A percentile compares a stretch with the other conserved stretches of the same genome.
Conservation (phyloP, 92 coral and sea anemone genomes). For the Epizoanthus stellaris region DNA sequence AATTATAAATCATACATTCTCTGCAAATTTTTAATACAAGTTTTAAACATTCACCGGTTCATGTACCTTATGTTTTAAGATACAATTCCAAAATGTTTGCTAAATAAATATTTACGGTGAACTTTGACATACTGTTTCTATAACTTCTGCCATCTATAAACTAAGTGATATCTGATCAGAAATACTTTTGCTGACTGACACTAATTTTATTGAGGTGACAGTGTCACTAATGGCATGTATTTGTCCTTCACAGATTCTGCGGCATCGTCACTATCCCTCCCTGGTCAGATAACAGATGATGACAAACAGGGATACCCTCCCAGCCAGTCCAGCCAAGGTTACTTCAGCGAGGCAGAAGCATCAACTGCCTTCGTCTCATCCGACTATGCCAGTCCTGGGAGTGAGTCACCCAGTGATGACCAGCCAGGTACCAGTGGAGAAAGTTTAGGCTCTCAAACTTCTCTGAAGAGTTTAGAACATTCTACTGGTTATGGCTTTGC, state of each 20-base stretch:
- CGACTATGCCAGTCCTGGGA: conserved; percentile 6
- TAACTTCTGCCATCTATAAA: no score
- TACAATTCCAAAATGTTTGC: no score
- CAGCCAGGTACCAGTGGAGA: conserved; percentile 14
- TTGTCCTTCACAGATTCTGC: conserved; percentile 51
- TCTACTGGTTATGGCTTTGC: background rate
- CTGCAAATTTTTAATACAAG: no score
- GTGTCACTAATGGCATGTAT: background rate
- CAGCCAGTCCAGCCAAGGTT: conserved; percentile 27
- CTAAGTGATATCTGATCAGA: no score
- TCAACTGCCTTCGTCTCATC: background rate
- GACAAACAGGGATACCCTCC: conserved; percentile 28
- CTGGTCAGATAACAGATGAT: conserved; percentile 79
- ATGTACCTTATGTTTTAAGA: no score
- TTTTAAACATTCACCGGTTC: no score
- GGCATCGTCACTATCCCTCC: conserved; percentile 76
- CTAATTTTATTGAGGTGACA: no score
- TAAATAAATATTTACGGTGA: no score
- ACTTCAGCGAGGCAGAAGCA: conserved; percentile 24
- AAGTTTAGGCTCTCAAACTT: conserved; percentile 15
- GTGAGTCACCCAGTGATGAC: conserved; percentile 2
- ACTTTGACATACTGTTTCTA: no score
- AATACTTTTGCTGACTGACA: no score
- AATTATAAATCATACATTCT: no score
- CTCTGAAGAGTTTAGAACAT: conserved; percentile 21